A percentile compares a stretch with the other conserved stretches of the same genome.
phyloP scores from a whole-genome alignment of 2,888 invertebrate genomes.

The Cephalotes varians region DNA sequence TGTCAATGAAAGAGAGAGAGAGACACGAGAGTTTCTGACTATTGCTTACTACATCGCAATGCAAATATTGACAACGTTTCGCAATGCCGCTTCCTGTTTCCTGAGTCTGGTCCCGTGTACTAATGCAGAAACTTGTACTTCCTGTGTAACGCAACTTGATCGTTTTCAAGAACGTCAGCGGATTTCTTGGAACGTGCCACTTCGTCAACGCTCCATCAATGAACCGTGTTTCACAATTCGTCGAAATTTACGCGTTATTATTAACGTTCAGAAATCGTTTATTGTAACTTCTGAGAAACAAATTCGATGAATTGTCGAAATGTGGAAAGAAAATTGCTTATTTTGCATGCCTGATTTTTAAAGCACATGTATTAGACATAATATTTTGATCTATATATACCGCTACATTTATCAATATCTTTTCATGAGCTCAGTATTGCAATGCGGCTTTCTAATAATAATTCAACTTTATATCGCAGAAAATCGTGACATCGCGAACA shows the following conservation, averaged over 20 bases:
- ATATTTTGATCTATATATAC: background rate
- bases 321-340: background rate
- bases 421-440: background rate
- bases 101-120: constrained; percentile 72
- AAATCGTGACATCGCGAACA: constrained; percentile 34
- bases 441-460: background rate
- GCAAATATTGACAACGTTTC: constrained; percentile 78
- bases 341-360: background rate
- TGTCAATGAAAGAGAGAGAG: constrained; percentile 42
- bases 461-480: background rate
- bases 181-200: constrained; percentile 73
- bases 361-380: background rate
- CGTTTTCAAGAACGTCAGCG: constrained; percentile 78
- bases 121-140: constrained; percentile 76
- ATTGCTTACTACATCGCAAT: constrained; percentile 75
- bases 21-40: constrained; percentile 63
- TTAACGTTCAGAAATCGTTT: background rate
- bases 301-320: background rate
- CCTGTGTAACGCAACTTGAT: constrained; percentile 80
- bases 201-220: constrained; percentile 60
- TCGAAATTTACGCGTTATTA: constrained; percentile 25
- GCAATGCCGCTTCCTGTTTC: constrained; percentile 82
- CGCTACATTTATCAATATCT: background rate
- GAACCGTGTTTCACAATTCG: constrained; percentile 45
- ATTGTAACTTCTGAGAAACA: constrained; percentile 17